Base-by-base conservation (phyloP, 2,797 vertebrate genomes). In the Holocentrus rufus region DNA sequence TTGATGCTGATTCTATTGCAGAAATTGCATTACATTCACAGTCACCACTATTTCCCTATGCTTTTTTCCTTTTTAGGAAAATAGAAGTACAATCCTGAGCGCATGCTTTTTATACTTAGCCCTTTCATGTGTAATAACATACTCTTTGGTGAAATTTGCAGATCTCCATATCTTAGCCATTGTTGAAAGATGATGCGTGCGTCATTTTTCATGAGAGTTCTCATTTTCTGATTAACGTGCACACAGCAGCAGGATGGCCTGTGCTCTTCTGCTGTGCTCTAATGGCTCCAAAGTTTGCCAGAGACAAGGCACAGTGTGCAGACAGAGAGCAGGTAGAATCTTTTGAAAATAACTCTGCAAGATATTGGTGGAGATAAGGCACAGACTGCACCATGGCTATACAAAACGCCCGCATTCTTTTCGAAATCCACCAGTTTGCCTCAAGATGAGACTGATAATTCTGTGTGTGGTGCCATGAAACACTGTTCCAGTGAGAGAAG, bases 371-470 rank as follows among this genome's bases (percentile, higher is more conserved):
- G 27, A 18, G 55, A 65, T 36, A 13, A 23, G n/a, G 25, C 17
- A 31, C 30, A 27, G 56, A 58, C 69, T 4, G 8, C n/a, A 55
- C 18, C 30, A 13, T n/a, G 22, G n/a, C 67, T 15, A 46, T 7
- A 65, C 61, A 69, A 54, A 49, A 27, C 17, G 22, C 46, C 44
- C 3, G 39, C 7, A 34, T 10, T 52, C 25, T 72, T 42, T 61
- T 57, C 27, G 34, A 67, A 64, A 47, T 39, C 27, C 8, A 42
- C 17, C 53, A 23, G 47, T 66, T 79, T 72, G n/a, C 30, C 31
- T 23, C 8, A 25, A 75, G 57, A 75, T 57, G 31, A 80, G 30
- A 58, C 67, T 52, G 34, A 72, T 61, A 64, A 74, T 71, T 65
- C 69, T 9, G 30, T 55, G 34, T 30, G 22, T 6, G 20, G 15